These are phyloP conservation scores for Moxostoma hubbsi DNA, from an alignment of 2,797 vertebrate genomes.

Conservation along the genomic window DNA sequence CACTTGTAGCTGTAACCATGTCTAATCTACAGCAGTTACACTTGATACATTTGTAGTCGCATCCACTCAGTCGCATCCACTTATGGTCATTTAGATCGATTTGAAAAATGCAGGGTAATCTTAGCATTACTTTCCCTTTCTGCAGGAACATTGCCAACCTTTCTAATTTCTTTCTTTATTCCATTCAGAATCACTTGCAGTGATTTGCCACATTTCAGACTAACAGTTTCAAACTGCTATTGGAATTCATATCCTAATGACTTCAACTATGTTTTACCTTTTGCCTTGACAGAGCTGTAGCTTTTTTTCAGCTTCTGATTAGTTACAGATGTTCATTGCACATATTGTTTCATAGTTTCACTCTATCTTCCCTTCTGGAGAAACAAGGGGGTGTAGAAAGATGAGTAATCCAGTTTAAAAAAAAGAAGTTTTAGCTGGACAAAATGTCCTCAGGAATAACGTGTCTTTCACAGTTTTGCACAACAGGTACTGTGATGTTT, in stretches of 20 bases:
- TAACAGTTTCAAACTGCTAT: not conserved
- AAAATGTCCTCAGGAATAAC: slow-evolving; percentile 8
- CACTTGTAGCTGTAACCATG: slow-evolving; percentile 7
- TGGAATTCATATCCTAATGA: not conserved
- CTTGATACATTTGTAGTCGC: not conserved
- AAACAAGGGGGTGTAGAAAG: slow-evolving; percentile 2
- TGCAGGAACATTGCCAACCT: not conserved
- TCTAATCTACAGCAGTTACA: slow-evolving; percentile 14
- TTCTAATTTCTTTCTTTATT: not conserved
- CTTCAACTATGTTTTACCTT: not conserved
- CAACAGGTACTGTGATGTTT: slow-evolving; percentile 38
- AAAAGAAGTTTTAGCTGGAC: slow-evolving; percentile 20
- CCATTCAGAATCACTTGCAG: not conserved
- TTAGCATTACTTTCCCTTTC: slow-evolving; percentile 18
- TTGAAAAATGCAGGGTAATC: slow-evolving; percentile 2
- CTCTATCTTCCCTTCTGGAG: slow-evolving; percentile 1
- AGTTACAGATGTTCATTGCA: slow-evolving; percentile 52
- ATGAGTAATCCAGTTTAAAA: slow-evolving; percentile 19
- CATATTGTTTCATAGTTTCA: slow-evolving; percentile 38
- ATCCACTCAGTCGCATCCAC: no score
- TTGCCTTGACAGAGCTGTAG: not conserved
- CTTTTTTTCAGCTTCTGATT: slow-evolving; percentile 29
- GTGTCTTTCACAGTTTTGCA: slow-evolving; percentile 20
- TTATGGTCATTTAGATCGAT: not conserved
- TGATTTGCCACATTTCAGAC: not conserved